Conservation (phyloP, 1,140 invertebrate genomes). For the Apis florea region DNA sequence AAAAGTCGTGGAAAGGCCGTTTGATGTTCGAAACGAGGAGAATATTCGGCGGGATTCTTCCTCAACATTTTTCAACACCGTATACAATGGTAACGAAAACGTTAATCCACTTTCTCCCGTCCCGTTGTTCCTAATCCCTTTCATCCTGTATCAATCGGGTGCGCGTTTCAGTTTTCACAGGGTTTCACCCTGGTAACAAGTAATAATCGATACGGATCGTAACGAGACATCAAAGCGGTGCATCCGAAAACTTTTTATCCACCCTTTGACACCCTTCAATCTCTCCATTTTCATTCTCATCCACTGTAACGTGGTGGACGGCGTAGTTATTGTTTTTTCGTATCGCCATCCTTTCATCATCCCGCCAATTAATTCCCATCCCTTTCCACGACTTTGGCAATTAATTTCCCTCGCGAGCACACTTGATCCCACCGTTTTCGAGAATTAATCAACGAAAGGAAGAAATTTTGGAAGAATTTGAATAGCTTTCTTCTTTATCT, state of each 20-base stretch:
- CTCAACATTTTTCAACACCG: not conserved
- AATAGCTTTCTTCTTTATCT: too few species aligned
- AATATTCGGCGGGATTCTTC: not conserved
- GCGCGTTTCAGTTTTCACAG: not conserved
- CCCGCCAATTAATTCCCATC: not conserved
- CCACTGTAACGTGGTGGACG: too few species aligned
- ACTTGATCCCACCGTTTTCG: too few species aligned
- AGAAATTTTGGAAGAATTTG: too few species aligned
- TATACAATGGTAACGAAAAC: not conserved
- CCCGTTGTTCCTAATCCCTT: not conserved
- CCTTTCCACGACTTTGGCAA: too few species aligned
- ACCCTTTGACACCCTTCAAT: constrained; percentile 20
- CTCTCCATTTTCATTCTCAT: constrained; percentile 11
- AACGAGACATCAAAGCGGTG: not conserved
- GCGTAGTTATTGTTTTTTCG: not conserved
- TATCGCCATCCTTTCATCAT: not conserved
- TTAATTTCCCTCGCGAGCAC: too few species aligned
- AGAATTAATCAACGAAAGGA: too few species aligned
- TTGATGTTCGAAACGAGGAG: not conserved
- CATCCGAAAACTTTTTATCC: constrained; percentile 11
- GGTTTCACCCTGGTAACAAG: not conserved
- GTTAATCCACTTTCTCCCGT: not conserved
- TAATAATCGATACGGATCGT: constrained; percentile 3
- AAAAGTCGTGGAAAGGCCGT: too few species aligned
- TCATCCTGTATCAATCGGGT: not conserved